Conservation (phyloP, 2,888 invertebrate species). For the Cantharis rustica region DNA sequence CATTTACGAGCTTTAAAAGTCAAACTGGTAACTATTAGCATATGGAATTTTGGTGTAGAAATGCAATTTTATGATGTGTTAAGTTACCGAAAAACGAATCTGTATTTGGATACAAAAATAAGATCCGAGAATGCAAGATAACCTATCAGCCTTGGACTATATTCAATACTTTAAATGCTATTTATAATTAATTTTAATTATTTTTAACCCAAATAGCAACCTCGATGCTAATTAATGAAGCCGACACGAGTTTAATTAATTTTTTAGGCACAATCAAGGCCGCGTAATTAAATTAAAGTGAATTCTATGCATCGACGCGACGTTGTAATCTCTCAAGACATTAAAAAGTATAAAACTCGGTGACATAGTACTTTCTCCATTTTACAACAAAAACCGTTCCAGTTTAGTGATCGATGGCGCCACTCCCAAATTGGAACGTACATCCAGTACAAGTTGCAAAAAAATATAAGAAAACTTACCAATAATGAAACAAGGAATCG, state of each 20-base stretch:
- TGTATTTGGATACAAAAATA: not conserved
- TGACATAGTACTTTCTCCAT: not conserved
- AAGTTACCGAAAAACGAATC: not conserved
- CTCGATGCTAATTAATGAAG: not conserved
- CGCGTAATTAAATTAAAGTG: not conserved
- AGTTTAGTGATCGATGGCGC: not conserved
- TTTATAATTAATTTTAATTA: not conserved
- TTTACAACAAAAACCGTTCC: not conserved
- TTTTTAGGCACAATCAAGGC: not conserved
- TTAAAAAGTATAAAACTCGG: not conserved
- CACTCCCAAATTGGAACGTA: not conserved
- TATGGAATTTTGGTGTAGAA: not conserved
- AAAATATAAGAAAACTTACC: slow-evolving; percentile 61
- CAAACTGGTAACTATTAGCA: not conserved
- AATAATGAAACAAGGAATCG: slow-evolving; percentile 66
- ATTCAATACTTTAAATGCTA: not conserved
- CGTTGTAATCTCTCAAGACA: not conserved
- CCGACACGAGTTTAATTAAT: not conserved
- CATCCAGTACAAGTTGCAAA: not conserved
- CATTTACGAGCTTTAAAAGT: not conserved
- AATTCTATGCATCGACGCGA: not conserved
- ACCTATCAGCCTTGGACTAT: not conserved
- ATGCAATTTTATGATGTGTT: not conserved
- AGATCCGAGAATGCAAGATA: not conserved
- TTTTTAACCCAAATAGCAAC: not conserved